Percentiles rank a stretch among this genome's conserved stretches.
phyloP scores from a whole-genome alignment of 2,113 vertebrate species.

The Ceyx cyanopectus region DNA sequence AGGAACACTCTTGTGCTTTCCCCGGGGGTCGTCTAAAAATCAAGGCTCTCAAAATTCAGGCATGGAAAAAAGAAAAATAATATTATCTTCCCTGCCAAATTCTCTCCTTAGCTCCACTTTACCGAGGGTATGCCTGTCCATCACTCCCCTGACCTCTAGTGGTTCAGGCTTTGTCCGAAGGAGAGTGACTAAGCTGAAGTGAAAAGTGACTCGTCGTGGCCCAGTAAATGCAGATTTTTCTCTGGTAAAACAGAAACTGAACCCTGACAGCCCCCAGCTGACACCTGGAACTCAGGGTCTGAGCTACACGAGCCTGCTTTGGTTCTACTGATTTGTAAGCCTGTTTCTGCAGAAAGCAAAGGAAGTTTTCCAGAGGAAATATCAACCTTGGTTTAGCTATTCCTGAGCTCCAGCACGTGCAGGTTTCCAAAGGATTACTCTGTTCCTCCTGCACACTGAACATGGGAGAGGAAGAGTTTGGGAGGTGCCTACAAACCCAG shows the following conservation, averaged over 20 bases:
- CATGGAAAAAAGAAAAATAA: neutral
- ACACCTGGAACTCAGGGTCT: neutral
- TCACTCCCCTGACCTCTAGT: conserved; percentile 33
- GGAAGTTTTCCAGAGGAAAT: neutral
- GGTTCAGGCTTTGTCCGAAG: neutral
- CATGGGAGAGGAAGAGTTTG: neutral
- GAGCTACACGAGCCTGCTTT: neutral
- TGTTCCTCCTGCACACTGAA: neutral
- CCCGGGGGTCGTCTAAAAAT: neutral
- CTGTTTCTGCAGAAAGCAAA: neutral
- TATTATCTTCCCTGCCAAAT: neutral
- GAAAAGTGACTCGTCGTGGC: neutral
- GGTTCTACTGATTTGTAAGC: neutral
- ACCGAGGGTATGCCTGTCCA: neutral
- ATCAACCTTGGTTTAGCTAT: neutral
- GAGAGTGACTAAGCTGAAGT: neutral
- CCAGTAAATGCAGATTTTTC: neutral
- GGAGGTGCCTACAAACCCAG: neutral
- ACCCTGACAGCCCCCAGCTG: neutral
- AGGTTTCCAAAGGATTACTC: neutral
- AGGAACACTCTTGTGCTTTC: neutral
- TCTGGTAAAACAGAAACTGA: neutral
- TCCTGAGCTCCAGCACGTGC: neutral
- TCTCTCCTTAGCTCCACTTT: neutral
- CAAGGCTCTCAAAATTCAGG: neutral